Evolutionary conservation across 2,797 vertebrate genomes (phyloP), one percentile per base, ranked within the genome.

Genomic region (Hippoglossus hippoglossus): DNA sequence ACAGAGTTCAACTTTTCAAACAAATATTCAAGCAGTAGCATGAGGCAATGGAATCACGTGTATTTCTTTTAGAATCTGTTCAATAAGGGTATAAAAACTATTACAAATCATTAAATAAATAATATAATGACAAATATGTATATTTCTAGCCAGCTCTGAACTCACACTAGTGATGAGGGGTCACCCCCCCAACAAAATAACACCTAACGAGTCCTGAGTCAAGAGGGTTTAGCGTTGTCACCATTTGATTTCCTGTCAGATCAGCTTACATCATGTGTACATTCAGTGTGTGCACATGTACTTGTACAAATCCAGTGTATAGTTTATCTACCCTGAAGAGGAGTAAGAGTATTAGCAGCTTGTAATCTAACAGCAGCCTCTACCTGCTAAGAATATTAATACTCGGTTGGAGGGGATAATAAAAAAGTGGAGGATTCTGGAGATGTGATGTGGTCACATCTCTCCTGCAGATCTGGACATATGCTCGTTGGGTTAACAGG

Each of bases 241-340:
- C 26, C 2, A 41, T 44, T 65, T 55, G 25, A 50, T 50, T 25
- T 46, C 58, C 24, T 50, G 18, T 49, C 22, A 54, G 50, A 55
- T 69, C 68, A 63, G 64, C 36, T 56, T 12, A 52, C 34, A 46
- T 70, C 16, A 7, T 66, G 24, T 49, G 24, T 25, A 28, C 49
- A 16, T 49, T 54, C 25, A 19, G 25, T 34, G 46, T 55, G 44
- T 49, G 53, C 5, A 51, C 25, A 64, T 44, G 71, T 44, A 19
- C 26, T 54, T 8, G 41, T 1, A 11, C 36, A 13, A 39, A 39
- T 39, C 36, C 36, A 39, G 36, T 15, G 12, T 39, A 1, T 13
- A 39, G 36, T 39, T 13, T 39, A 11, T 39, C 4, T 11, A 39
- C 36, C 13, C 36, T 39, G 10, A 11, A 39, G 13, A 39, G 36